phyloP scores from a whole-genome alignment of 2,113 vertebrate genomes.

The Hydropotes inermis region DNA sequence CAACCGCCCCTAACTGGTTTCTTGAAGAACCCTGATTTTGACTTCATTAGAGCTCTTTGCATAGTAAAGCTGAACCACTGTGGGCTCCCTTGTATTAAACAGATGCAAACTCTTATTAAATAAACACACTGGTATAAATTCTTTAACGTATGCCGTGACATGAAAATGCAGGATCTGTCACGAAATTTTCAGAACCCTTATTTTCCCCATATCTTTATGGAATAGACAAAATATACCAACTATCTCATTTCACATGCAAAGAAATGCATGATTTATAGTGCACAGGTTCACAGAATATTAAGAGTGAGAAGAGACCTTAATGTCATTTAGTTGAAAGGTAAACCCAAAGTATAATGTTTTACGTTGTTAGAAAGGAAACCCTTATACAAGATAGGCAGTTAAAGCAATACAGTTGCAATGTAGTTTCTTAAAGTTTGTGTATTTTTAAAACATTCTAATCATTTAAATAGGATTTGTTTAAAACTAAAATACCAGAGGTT shows the following conservation, averaged over 20 bases:
- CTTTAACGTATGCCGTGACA: neutral
- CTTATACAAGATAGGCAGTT: neutral
- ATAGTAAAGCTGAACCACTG: neutral
- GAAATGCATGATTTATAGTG: neutral
- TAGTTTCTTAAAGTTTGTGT: neutral
- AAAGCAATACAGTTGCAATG: neutral
- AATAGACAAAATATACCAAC: neutral
- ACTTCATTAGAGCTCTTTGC: neutral
- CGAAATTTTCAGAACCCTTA: neutral
- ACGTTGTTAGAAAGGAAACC: neutral
- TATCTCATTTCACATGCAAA: neutral
- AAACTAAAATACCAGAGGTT: neutral
- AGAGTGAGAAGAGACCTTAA: slow-evolving; percentile 6
- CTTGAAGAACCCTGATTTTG: neutral
- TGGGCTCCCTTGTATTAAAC: neutral
- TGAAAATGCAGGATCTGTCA: neutral
- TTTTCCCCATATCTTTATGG: neutral
- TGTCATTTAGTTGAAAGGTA: neutral
- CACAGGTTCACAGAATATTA: neutral
- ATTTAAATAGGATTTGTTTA: slow-evolving; percentile 13
- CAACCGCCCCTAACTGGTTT: neutral
- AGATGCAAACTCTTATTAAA: slow-evolving; percentile 29
- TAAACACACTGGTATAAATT: neutral
- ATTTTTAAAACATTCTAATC: neutral
- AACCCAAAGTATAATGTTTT: neutral